Conservation (phyloP, 2,113 vertebrate genomes). For the Pelobates fuscus region DNA sequence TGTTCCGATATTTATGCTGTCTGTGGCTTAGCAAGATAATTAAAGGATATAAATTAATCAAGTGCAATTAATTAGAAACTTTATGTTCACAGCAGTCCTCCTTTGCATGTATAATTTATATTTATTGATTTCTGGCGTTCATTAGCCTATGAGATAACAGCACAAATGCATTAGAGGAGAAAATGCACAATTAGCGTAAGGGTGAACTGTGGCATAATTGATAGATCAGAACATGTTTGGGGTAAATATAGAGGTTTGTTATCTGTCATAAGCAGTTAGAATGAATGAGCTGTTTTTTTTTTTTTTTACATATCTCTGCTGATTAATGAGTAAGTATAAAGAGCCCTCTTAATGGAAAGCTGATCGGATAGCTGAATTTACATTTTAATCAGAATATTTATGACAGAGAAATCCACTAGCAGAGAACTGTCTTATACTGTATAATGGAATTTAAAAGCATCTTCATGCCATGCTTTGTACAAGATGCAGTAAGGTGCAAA, state of each 20-base stretch:
- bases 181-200: conserved; percentile 98
- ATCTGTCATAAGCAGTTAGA: conserved; percentile 98
- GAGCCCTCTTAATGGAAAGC: conserved; percentile 89
- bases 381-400: conserved; percentile 96
- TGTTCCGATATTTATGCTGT: conserved; percentile 99
- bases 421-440: conserved; percentile 54
- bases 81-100: conserved; percentile 99
- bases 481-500: background rate
- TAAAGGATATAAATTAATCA: conserved; percentile 99
- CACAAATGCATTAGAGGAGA: conserved; percentile 98
- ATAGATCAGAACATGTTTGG: conserved; percentile 94
- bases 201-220: conserved; percentile 88
- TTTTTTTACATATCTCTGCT: conserved; percentile 89
- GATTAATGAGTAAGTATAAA: conserved; percentile 97
- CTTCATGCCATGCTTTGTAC: conserved; percentile 15
- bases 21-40: conserved; percentile 98
- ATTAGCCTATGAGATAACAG: conserved; percentile 99
- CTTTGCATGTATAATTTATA: conserved; percentile 99
- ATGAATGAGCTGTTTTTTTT: conserved; percentile 88
- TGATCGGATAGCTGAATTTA: conserved; percentile 96
- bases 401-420: conserved; percentile 81
- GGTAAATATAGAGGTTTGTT: conserved; percentile 98
- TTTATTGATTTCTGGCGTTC: conserved; percentile 99
- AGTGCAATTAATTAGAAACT: conserved; percentile 99
- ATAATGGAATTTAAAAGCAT: conserved; percentile 41